phyloP scores from a whole-genome alignment of 2,888 invertebrate genomes.

The Elysia crispata region DNA sequence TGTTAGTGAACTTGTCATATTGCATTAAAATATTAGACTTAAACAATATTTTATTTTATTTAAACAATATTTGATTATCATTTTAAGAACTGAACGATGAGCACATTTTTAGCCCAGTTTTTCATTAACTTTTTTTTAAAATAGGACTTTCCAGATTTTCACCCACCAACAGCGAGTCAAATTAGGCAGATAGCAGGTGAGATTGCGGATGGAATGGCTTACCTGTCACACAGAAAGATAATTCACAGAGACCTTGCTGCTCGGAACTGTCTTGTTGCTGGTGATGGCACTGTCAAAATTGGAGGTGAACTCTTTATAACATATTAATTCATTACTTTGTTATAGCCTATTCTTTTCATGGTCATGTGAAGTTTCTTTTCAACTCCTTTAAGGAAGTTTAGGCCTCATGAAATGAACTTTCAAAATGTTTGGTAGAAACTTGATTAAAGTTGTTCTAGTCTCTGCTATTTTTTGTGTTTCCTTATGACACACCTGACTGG shows the following conservation, averaged over 20 bases:
- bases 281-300: slow-evolving; percentile 89
- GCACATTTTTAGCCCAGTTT: background rate
- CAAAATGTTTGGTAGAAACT: too few relatives aligned
- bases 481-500: too few relatives aligned
- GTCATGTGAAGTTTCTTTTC: background rate
- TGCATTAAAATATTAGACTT: too few relatives aligned
- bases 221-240: slow-evolving; percentile 90
- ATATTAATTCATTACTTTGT: background rate
- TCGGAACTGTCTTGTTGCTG: slow-evolving; percentile 92
- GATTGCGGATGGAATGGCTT: slow-evolving; percentile 99
- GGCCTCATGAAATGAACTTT: too few relatives aligned
- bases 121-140: background rate
- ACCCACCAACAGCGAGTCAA: slow-evolving; percentile 77
- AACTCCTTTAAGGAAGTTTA: too few relatives aligned
- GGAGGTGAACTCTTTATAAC: slow-evolving; percentile 80
- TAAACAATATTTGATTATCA: too few relatives aligned
- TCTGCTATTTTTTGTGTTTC: too few relatives aligned
- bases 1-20: too few relatives aligned
- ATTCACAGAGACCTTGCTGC: slow-evolving; percentile 89
- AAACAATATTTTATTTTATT: too few relatives aligned
- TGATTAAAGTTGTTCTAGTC: too few relatives aligned
- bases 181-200: slow-evolving; percentile 81
- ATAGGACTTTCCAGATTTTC: slow-evolving; percentile 45
- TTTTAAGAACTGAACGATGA: background rate
- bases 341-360: background rate